A percentile compares a stretch with the other conserved stretches of the same genome.
Conservation (phyloP, 2,113 vertebrate species). For the Lates calcarifer region DNA sequence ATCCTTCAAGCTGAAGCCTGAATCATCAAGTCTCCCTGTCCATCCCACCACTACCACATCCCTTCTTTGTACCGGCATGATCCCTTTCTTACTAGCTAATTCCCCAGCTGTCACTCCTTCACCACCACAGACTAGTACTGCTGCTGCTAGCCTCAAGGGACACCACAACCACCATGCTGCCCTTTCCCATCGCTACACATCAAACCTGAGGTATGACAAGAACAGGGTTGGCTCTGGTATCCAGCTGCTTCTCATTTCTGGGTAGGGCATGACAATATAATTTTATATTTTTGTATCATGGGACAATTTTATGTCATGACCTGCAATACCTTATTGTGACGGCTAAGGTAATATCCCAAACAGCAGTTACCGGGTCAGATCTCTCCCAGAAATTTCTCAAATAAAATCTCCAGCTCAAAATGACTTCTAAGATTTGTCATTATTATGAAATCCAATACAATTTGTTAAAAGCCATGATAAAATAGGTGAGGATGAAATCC, state of each 20-base stretch:
- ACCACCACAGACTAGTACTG: conserved; percentile 29
- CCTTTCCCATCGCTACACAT: not conserved
- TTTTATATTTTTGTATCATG: not conserved
- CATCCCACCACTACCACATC: conserved; percentile 7
- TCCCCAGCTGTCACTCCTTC: conserved; percentile 69
- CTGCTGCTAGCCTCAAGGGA: not conserved
- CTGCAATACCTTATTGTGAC: not conserved
- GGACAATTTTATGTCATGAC: not conserved
- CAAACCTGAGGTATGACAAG: conserved; percentile 6
- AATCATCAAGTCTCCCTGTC: conserved; percentile 18
- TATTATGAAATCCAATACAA: not conserved
- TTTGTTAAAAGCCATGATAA: not conserved
- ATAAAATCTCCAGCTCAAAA: not conserved
- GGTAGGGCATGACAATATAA: not conserved
- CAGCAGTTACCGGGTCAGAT: not conserved
- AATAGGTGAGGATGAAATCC: not conserved
- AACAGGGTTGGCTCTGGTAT: not conserved
- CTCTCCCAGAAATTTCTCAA: not conserved
- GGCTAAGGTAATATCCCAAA: not conserved
- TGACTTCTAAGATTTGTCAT: not conserved
- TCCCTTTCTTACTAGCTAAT: conserved; percentile 49
- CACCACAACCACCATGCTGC: not conserved
- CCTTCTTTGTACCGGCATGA: conserved; percentile 37
- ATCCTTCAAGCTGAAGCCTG: conserved; percentile 6
- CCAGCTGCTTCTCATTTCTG: not conserved